These are phyloP conservation scores for Tupiocoris notatus DNA, from an alignment of 2,888 invertebrate species.

Conservation along the genomic window DNA sequence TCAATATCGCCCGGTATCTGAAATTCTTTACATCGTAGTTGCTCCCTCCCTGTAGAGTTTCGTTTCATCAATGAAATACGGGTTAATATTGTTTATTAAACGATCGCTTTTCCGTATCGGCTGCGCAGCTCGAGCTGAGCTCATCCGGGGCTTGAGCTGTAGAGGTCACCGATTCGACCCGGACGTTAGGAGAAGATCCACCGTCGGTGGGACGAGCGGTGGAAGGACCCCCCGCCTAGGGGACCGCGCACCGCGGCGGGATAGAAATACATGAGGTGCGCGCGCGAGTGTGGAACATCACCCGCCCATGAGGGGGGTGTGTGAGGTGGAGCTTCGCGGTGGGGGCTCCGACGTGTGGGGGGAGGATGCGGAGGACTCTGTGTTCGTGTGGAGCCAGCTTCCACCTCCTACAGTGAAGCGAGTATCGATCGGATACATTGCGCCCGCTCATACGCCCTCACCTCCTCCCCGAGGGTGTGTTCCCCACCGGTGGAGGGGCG, in stretches of 20 bases:
- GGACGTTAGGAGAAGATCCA: not conserved
- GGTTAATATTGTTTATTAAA: not conserved
- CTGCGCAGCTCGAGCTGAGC: not conserved
- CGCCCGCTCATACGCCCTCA: constrained; percentile 26
- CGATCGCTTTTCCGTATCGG: not conserved
- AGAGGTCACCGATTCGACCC: not conserved
- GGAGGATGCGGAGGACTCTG: constrained; percentile 7
- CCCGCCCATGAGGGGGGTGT: constrained; percentile 15
- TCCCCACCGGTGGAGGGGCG: constrained; percentile 41
- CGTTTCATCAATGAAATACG: too few relatives aligned
- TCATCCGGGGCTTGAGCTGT: not conserved
- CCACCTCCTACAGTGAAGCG: not conserved
- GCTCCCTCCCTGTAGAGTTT: too few relatives aligned
- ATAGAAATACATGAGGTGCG: constrained; percentile 28
- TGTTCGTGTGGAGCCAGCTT: not conserved
- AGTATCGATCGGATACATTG: constrained; percentile 38
- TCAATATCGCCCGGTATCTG: too few relatives aligned
- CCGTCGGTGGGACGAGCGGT: not conserved
- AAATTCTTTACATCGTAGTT: too few relatives aligned
- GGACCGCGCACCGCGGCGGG: constrained; percentile 7
- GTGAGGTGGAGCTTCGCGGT: constrained; percentile 16
- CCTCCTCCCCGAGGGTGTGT: constrained; percentile 1
- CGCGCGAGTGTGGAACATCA: not conserved
- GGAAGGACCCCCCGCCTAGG: not conserved
- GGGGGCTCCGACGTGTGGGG: not conserved